Base-by-base conservation (phyloP, 2,888 invertebrate genomes). In the Agrotis ipsilon region DNA sequence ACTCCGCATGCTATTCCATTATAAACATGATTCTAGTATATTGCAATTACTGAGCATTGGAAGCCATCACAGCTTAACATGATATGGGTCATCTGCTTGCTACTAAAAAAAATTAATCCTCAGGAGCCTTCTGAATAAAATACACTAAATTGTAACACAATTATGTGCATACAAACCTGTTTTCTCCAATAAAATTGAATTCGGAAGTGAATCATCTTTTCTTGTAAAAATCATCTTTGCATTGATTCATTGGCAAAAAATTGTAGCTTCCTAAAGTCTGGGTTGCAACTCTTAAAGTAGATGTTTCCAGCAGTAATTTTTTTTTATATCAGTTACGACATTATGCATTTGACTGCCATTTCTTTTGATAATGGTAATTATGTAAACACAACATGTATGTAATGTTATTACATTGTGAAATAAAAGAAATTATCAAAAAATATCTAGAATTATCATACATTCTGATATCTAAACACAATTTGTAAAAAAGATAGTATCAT, bases 121-220 rank as follows among this genome's bases (percentile, higher is more conserved):
- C 27, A 6, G 16, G 13, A 51, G 46, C 45, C 43, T 49, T 39
- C 24, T 39, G 13, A 63, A 62, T 32, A 45, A 49, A 55, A 48
- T 63, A n/a, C 43, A n/a, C 43, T 27, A 48, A 27, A 32, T 27
- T 5, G n/a, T 18, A 55, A 18, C n/a, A 24, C 43, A 74, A 72
- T 55, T 72, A 64, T 11, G 43, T 49, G 48, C 64, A 73, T 73
- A 54, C 48, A 49, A 64, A 72, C 52, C 13, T 0, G 3, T 75
- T 57, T 57, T 65, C 45, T 51, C 55, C 39, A 19, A 46, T 24
- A 58, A 49, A 75, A 24, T 67, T 6, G 16, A 43, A 52, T 39
- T 67, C 39, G 45, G 52, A 58, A 75, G 52, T 57, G 0, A 18
- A 5, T 66, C 43, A 74, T 49, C 14, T n/a, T n/a, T n/a, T n/a